phyloP scores from a whole-genome alignment of 2,797 vertebrate species.

The Neopelma chrysocephalum region DNA sequence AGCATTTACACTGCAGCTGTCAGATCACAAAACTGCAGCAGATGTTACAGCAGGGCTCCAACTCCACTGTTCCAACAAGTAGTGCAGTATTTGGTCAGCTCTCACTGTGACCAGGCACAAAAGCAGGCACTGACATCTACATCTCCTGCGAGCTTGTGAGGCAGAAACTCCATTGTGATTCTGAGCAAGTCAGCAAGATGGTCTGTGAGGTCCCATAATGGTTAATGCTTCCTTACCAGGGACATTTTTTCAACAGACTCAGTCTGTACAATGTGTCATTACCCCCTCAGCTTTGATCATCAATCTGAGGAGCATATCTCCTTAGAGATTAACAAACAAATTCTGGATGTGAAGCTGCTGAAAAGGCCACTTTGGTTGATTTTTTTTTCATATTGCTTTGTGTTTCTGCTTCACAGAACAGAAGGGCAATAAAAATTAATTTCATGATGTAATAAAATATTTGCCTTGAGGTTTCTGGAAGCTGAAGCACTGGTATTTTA shows the following conservation, averaged over 20 bases:
- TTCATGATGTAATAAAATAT: slow-evolving; percentile 50
- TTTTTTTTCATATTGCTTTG: slow-evolving; percentile 39
- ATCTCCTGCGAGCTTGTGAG: background rate
- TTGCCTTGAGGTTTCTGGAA: slow-evolving; percentile 35
- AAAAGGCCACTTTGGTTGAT: slow-evolving; percentile 29
- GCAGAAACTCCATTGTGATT: background rate
- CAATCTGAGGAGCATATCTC: slow-evolving; percentile 18
- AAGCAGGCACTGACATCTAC: background rate
- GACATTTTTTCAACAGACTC: background rate
- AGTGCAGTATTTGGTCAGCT: background rate
- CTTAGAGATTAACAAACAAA: slow-evolving; percentile 44
- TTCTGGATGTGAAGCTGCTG: slow-evolving; percentile 28
- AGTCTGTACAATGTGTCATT: background rate
- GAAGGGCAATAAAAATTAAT: slow-evolving; percentile 63
- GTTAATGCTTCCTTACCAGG: background rate
- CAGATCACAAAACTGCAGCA: slow-evolving; percentile 11
- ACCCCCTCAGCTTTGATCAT: background rate
- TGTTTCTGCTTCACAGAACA: slow-evolving; percentile 51
- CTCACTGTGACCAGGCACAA: background rate
- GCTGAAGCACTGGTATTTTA: slow-evolving; percentile 38
- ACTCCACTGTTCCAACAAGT: background rate
- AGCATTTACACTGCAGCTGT: background rate
- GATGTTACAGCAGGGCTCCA: background rate
- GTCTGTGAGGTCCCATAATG: background rate
- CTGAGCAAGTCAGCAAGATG: slow-evolving; percentile 19